Percentiles rank a stretch among this genome's conserved stretches.
phyloP scores from a whole-genome alignment of 1,140 invertebrate genomes.

The Agrypnia vestita region DNA sequence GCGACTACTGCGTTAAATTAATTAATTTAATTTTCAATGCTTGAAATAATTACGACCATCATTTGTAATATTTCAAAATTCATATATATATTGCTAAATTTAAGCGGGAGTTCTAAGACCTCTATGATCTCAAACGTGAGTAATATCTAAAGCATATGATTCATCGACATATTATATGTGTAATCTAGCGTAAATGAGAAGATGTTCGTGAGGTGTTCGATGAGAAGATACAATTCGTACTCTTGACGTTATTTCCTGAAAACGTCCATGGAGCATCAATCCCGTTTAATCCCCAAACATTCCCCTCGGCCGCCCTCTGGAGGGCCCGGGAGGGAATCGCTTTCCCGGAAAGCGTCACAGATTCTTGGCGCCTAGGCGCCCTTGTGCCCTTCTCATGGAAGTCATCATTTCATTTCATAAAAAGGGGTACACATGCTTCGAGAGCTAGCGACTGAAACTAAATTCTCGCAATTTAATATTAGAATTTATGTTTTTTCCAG shows the following conservation, averaged over 20 bases:
- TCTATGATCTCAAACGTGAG: no score
- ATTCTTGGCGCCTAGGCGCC: conserved; percentile 37
- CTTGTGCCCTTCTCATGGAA: conserved; percentile 16
- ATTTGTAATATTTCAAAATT: no score
- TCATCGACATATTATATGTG: not conserved
- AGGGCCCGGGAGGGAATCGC: not conserved
- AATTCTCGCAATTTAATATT: not conserved
- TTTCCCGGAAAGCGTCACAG: conserved; percentile 10
- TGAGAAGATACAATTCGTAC: conserved; percentile 33
- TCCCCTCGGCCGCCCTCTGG: not conserved
- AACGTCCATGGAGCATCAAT: conserved; percentile 43
- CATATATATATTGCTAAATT: no score
- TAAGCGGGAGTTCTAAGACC: no score
- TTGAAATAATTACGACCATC: no score
- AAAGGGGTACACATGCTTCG: not conserved
- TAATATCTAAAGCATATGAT: no score
- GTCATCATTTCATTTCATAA: conserved; percentile 9
- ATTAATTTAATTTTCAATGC: no score
- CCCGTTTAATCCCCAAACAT: not conserved
- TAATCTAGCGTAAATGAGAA: conserved; percentile 34
- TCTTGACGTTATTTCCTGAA: conserved; percentile 49
- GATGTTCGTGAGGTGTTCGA: no score
- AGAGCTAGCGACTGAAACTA: not conserved
- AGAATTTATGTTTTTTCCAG: not conserved
- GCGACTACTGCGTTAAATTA: no score